Evolutionary conservation across 1,140 invertebrate species (phyloP), one percentile per base, ranked within the genome.

Genomic region (Lerema accius): DNA sequence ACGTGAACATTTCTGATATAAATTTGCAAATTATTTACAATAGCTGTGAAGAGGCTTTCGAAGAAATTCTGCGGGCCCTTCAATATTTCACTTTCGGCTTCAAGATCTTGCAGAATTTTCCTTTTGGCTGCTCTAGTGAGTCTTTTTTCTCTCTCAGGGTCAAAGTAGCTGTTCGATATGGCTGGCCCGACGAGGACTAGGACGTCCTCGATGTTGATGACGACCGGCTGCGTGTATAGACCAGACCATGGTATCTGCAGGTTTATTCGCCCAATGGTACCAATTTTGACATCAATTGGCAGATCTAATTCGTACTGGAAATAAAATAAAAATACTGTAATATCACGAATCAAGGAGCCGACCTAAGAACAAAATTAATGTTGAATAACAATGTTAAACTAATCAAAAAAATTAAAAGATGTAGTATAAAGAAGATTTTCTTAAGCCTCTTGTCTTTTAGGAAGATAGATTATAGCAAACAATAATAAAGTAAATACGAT

Each of bases 11-110:
- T 96, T 46, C 94, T 93, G 9, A 97, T 92, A 61, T 94, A 95
- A 23, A 97, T 93, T 90, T 97, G 95, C 39, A 97, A 91, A 84
- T 96, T 96, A 82, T 96, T 96, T 55, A 96, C 91, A 6, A 96
- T 93, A 11, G 94, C 95, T 11, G 95, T 94, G 42, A 95, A 91
- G 39, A 96, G 82, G 78, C 94, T 94, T 81, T 96, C 95, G 65
- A 95, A 92, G 73, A 96, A 94, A 61, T 92, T 93, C 69, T 77
- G 91, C 48, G 80, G 92, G 9, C 89, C 92, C 51, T 92, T 92
- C 3, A 92, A 76, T 4, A 92, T 78, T 65, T 92, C 90, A 45
- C 85, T 88, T 40, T 92, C 91, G 0, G 89, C 82, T 73, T 92
- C 92, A 15, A 93, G 68, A 58, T 92, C 91, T 48, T 91, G 86